Percentiles rank a stretch among this genome's conserved stretches.
These are phyloP conservation scores for Orientallactaga sibirica DNA, from an alignment of 2,797 vertebrate genomes.

Conservation along the genomic window DNA sequence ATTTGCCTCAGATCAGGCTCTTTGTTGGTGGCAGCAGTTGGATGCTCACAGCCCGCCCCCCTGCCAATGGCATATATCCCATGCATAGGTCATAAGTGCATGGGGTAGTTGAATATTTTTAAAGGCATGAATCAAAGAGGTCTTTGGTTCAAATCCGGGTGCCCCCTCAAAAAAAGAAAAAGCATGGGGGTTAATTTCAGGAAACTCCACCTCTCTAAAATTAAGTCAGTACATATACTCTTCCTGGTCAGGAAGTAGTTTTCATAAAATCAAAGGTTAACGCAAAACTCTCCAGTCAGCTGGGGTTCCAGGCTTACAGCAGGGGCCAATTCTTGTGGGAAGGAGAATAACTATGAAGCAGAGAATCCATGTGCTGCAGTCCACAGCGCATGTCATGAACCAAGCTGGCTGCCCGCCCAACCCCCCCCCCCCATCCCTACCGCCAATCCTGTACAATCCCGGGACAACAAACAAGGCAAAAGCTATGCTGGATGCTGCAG, in stretches of 20 bases:
- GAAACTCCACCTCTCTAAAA: constrained; percentile 38
- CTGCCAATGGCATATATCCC: not conserved
- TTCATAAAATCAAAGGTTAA: not conserved
- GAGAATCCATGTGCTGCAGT: not conserved
- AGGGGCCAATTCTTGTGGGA: not conserved
- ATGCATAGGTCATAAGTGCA: not conserved
- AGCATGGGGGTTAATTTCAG: no score
- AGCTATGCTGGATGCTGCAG: not conserved
- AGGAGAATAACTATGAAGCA: not conserved
- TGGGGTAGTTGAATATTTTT: not conserved
- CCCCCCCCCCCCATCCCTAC: constrained; percentile 8
- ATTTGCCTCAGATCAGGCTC: not conserved
- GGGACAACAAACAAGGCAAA: constrained; percentile 17
- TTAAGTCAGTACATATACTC: constrained; percentile 31
- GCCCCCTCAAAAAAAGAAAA: no score
- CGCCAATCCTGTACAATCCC: not conserved
- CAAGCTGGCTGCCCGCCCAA: not conserved
- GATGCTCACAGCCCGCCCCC: not conserved
- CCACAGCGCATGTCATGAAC: constrained; percentile 5
- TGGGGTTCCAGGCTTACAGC: not conserved
- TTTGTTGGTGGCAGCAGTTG: not conserved
- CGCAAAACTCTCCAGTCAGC: constrained; percentile 1
- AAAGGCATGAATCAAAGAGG: no score
- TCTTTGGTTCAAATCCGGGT: no score
- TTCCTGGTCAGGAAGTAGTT: not conserved